phyloP scores from a whole-genome alignment of 2,888 invertebrate species.

The Drosophila atripex region DNA sequence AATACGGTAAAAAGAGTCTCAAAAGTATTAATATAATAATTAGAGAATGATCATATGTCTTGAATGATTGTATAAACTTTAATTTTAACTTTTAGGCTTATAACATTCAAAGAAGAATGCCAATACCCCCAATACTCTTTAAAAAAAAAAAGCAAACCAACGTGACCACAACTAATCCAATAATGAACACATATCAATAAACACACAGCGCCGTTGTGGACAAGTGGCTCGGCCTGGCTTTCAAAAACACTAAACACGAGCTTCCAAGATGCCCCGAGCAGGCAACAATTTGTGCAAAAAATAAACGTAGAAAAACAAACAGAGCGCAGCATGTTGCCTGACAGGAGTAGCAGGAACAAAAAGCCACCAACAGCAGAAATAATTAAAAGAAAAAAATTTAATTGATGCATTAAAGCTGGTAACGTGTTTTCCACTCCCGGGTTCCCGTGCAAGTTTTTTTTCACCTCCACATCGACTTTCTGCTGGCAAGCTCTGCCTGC shows the following conservation, averaged over 20 bases:
- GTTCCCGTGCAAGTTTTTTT: constrained; percentile 41
- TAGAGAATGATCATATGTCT: neutral
- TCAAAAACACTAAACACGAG: constrained; percentile 61
- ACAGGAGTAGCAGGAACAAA: constrained; percentile 68
- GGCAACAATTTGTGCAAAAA: constrained; percentile 43
- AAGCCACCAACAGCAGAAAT: constrained; percentile 57
- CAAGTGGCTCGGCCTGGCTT: constrained; percentile 63
- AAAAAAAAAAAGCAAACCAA: constrained; percentile 2
- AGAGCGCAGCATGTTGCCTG: constrained; percentile 65
- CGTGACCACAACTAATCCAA: constrained; percentile 68
- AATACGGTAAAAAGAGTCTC: neutral
- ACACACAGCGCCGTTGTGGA: constrained; percentile 60
- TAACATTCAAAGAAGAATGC: neutral
- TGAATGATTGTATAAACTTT: neutral
- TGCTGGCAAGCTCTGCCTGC: constrained; percentile 40
- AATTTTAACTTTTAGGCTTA: neutral
- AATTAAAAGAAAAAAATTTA: constrained; percentile 78
- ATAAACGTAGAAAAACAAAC: constrained; percentile 50
- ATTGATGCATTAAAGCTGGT: constrained; percentile 76
- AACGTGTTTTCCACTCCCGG: constrained; percentile 61
- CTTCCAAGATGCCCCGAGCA: constrained; percentile 54
- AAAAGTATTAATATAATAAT: neutral
- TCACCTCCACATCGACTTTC: constrained; percentile 32
- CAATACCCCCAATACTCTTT: neutral
- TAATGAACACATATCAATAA: constrained; percentile 79